Percentiles rank a stretch among this genome's conserved stretches.
phyloP scores from a whole-genome alignment of 2,113 vertebrate species.

The Myrmophylax atrothorax region DNA sequence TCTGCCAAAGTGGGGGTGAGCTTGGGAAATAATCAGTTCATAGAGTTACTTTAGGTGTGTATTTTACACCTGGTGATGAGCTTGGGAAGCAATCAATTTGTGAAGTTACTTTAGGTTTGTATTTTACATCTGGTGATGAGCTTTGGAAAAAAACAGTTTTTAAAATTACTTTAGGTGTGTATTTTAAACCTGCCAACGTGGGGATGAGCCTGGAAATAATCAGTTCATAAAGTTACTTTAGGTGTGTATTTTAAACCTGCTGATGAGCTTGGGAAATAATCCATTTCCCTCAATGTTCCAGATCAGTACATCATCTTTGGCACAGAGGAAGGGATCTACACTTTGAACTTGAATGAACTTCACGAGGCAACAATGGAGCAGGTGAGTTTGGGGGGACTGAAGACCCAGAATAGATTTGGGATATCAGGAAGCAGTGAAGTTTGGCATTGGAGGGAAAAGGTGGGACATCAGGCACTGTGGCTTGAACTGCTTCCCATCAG shows the following conservation, averaged over 20 bases:
- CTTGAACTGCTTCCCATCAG: background rate
- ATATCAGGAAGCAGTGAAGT: rapidly evolving
- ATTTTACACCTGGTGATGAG: background rate
- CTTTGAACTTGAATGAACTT: conserved; percentile 95
- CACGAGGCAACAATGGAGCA: conserved; percentile 99
- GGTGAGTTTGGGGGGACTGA: conserved; percentile 71
- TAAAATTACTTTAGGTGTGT: too few relatives aligned
- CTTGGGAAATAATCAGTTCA: background rate
- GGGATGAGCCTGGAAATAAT: background rate
- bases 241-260: background rate
- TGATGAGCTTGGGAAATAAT: background rate
- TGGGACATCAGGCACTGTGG: background rate
- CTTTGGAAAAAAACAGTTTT: too few relatives aligned
- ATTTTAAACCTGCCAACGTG: too few relatives aligned
- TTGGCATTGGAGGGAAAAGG: background rate
- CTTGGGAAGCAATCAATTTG: background rate
- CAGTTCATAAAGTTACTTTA: conserved; percentile 40
- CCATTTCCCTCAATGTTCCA: conserved; percentile 1
- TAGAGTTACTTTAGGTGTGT: conserved; percentile 34
- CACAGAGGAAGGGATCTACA: conserved; percentile 97
- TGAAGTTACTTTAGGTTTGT: too few relatives aligned
- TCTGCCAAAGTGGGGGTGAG: background rate
- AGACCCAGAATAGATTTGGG: background rate
- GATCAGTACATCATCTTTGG: conserved; percentile 97
- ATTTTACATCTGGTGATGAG: too few relatives aligned